Evolutionary conservation across 2,888 invertebrate species (phyloP).

Genomic region (Amblyteles armatorius): DNA sequence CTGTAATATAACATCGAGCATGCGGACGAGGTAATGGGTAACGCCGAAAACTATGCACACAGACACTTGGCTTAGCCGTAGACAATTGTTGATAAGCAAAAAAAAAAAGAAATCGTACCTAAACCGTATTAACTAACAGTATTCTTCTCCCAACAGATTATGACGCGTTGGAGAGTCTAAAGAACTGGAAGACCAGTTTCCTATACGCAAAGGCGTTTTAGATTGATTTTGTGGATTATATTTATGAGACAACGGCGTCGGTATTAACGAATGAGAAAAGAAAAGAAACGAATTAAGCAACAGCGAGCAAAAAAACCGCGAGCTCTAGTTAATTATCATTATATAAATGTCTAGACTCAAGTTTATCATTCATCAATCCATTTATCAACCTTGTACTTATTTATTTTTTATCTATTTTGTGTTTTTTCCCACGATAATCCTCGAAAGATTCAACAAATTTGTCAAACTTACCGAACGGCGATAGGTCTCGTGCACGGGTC

Average conservation of each 20-base stretch:
- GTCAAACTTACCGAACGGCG: constrained; percentile 20
- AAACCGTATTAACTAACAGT: constrained; percentile 69
- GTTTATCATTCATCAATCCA: constrained; percentile 54
- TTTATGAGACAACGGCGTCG: constrained; percentile 44
- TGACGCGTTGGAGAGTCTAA: constrained; percentile 80
- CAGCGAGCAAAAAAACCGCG: constrained; percentile 30
- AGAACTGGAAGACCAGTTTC: constrained; percentile 74
- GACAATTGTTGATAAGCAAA: constrained; percentile 21
- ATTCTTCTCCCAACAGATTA: constrained; percentile 82
- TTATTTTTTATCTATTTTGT: constrained; percentile 67
- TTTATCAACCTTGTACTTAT: constrained; percentile 69
- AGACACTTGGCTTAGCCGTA: constrained; percentile 25
- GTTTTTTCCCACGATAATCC: background rate
- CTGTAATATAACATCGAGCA: background rate
- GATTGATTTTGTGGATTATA: constrained; percentile 66
- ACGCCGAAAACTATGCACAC: background rate
- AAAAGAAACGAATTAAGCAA: constrained; percentile 25
- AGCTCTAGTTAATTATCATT: constrained; percentile 46
- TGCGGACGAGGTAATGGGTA: background rate
- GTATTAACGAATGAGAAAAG: constrained; percentile 36
- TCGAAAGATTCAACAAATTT: constrained; percentile 24
- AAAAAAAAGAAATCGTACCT: constrained; percentile 20
- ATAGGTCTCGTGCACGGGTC: constrained; percentile 15
- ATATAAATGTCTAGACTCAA: constrained; percentile 57
- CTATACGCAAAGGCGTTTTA: constrained; percentile 74